These are phyloP conservation scores for Scleropages formosus DNA, from an alignment of 2,797 vertebrate species.

Conservation along the genomic window DNA sequence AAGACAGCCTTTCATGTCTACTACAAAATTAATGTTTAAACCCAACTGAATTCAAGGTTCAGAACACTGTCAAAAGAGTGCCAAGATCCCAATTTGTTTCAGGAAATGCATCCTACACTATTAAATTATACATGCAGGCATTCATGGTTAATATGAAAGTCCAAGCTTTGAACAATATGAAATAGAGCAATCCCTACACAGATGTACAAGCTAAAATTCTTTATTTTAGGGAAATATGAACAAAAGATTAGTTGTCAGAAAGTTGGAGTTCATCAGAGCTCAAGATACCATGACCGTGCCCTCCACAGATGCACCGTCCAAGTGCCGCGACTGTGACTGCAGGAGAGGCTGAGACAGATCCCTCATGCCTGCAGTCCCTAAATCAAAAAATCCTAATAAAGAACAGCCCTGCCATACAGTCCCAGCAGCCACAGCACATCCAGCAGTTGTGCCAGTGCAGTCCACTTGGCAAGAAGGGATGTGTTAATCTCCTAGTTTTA, in stretches of 20 bases:
- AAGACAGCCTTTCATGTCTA: too few species aligned
- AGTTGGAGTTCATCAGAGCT: not conserved
- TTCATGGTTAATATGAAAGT: too few species aligned
- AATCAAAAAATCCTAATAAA: not conserved
- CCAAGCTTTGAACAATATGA: too few species aligned
- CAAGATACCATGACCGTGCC: not conserved
- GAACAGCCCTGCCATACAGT: not conserved
- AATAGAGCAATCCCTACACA: too few species aligned
- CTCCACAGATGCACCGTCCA: not conserved
- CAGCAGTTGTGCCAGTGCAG: not conserved
- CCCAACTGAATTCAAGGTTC: too few species aligned
- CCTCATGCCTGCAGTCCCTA: not conserved
- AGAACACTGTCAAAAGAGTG: too few species aligned
- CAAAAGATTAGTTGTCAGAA: conserved; percentile 3
- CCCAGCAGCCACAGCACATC: not conserved
- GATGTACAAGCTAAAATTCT: not conserved
- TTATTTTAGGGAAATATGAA: not conserved
- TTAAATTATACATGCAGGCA: not conserved
- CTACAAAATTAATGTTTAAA: too few species aligned
- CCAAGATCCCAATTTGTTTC: too few species aligned
- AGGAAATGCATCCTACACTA: not conserved
- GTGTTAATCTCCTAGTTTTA: conserved; percentile 16
- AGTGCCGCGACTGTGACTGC: not conserved
- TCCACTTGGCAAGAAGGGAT: not conserved
- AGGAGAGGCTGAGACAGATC: too few species aligned